Base-by-base conservation (phyloP, 2,888 invertebrate species). In the Polia nebulosa region DNA sequence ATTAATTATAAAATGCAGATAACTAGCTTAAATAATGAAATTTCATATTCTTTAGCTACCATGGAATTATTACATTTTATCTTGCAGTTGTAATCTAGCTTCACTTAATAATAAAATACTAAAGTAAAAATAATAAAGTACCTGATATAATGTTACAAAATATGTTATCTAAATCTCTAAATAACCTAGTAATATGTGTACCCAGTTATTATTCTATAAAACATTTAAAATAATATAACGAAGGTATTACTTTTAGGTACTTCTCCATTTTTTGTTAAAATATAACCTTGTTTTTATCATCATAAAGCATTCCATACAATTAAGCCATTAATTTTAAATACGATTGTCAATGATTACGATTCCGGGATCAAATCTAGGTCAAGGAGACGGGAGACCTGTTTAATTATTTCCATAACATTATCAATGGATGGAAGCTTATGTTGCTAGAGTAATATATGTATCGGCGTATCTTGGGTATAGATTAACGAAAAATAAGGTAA, bases 341-440 rank as follows among this genome's bases (percentile, higher is more conserved):
- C 2, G 7, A 27, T 64, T 25, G 13, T 29, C 29, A 11, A 39
- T 8, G n/a, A 32, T n/a, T 58, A 17, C 22, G 17, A 58, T 52
- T 68, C 59, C 32, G 45, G 68, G 49, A 56, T 60, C 34, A 56
- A 56, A 34, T 41, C 5, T 56, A 39, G 60, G 51, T 74, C 44
- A 67, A 56, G 44, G 49, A 25, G 0, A 6, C 9, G 3, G 6
- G 22, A 44, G 8, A 52, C 17, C 2, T 32, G 17, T 51, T 51
- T 4, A 51, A 59, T 45, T 0, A 32, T 34, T 27, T 41, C 8
- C 1, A 20, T 20, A 6, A 9, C 15, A 34, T 20, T 34, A 20
- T 32, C 13, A n/a, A n/a, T n/a, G n/a, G n/a, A 20, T 15, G 32
- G 11, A n/a, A 15, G 32, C 32, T 15, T 32, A 32, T 34, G 15